Conservation (phyloP, 2,888 invertebrate species). For the Agrotis puta region DNA sequence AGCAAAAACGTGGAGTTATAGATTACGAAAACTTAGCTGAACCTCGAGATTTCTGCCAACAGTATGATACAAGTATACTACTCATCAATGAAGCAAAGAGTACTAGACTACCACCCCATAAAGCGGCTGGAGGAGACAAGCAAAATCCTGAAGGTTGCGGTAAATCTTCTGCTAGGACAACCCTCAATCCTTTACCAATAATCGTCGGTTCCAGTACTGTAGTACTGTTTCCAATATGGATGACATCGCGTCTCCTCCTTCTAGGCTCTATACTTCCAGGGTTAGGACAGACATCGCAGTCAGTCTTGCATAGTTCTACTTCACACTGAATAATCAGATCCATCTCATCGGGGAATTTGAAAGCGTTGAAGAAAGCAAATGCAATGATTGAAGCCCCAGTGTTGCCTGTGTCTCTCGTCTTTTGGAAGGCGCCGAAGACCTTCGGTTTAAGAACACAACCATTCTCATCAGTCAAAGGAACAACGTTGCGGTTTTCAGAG, state of each 20-base stretch:
- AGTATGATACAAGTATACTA: constrained; percentile 82
- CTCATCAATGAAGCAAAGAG: constrained; percentile 91
- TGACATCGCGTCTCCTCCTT: constrained; percentile 85
- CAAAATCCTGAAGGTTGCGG: constrained; percentile 89
- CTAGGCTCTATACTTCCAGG: constrained; percentile 91
- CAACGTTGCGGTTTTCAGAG: constrained; percentile 92
- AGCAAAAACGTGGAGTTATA: constrained; percentile 23
- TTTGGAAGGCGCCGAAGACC: constrained; percentile 95
- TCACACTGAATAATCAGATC: constrained; percentile 95
- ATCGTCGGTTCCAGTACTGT: constrained; percentile 89
- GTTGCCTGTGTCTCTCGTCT: constrained; percentile 94
- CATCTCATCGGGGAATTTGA: constrained; percentile 96
- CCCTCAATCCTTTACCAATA: constrained; percentile 92
- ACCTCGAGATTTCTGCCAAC: constrained; percentile 84
- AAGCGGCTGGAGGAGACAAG: constrained; percentile 92
- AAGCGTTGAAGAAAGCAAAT: constrained; percentile 95
- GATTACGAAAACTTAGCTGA: constrained; percentile 79
- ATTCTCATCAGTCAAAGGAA: constrained; percentile 93
- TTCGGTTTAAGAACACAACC: constrained; percentile 95
- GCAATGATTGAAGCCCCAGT: constrained; percentile 94
- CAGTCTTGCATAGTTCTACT: constrained; percentile 95
- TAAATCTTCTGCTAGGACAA: constrained; percentile 93
- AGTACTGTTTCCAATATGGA: constrained; percentile 87
- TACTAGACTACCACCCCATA: constrained; percentile 91
- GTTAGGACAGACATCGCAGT: constrained; percentile 94